Conservation (phyloP, 1,140 invertebrate genomes). For the Orius insidiosus region DNA sequence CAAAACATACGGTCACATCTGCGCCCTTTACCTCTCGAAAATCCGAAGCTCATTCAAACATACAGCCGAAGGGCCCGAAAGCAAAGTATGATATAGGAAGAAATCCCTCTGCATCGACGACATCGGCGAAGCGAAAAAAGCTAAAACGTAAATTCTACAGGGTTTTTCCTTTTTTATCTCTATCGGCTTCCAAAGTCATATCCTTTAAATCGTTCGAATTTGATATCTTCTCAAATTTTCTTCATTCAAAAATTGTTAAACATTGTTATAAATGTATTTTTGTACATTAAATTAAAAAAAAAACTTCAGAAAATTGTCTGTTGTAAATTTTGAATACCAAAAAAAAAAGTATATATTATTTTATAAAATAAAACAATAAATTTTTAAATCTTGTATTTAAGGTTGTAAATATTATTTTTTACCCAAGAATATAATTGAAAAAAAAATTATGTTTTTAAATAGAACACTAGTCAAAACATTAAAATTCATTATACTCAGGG, state of each 20-base stretch:
- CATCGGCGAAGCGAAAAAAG: constrained; percentile 8
- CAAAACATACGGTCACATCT: constrained; percentile 79
- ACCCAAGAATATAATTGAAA: background rate
- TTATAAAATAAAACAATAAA: constrained; percentile 3
- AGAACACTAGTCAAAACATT: too few species aligned
- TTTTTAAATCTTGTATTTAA: constrained; percentile 3
- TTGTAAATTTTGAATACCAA: constrained; percentile 1
- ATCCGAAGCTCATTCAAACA: constrained; percentile 74
- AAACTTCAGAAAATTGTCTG: background rate
- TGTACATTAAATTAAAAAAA: too few species aligned
- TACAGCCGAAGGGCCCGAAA: constrained; percentile 49
- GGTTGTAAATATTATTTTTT: background rate
- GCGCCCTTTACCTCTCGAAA: constrained; percentile 58
- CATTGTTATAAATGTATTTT: too few species aligned
- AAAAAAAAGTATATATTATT: constrained; percentile 8
- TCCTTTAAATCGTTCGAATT: too few species aligned
- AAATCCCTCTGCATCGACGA: constrained; percentile 10
- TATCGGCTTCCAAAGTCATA: constrained; percentile 6
- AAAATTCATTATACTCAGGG: too few species aligned
- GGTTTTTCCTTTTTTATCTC: constrained; percentile 4
- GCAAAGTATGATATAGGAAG: constrained; percentile 42
- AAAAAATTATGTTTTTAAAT: too few species aligned
- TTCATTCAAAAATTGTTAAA: too few species aligned
- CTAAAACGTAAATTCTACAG: too few species aligned
- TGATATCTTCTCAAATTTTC: too few species aligned